These are phyloP conservation scores for Megalops atlanticus DNA, from an alignment of 2,113 vertebrate genomes.

Conservation along the genomic window DNA sequence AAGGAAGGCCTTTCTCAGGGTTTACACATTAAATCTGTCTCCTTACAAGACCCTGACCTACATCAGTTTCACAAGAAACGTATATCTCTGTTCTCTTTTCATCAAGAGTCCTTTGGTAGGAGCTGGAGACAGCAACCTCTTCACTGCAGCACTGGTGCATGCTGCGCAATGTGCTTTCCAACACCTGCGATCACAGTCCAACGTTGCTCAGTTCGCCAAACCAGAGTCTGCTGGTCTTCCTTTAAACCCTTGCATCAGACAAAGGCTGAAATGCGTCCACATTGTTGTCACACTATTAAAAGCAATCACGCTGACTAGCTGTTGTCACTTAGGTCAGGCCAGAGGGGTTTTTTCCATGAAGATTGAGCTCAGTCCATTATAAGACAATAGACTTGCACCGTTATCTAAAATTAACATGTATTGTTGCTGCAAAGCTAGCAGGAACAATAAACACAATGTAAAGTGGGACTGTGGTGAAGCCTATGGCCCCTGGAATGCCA, in stretches of 20 bases:
- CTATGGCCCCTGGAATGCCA: neutral
- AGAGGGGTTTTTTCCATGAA: neutral
- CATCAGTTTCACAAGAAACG: neutral
- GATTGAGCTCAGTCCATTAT: neutral
- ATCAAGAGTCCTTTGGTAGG: neutral
- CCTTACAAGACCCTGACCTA: neutral
- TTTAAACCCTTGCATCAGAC: neutral
- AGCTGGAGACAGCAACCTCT: neutral
- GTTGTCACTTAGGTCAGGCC: neutral
- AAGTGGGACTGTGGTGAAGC: neutral
- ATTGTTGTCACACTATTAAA: neutral
- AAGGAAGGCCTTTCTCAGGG: neutral
- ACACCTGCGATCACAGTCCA: neutral
- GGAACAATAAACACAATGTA: neutral
- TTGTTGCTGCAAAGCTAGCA: neutral
- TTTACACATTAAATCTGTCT: neutral
- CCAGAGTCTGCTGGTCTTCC: neutral
- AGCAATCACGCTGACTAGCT: neutral
- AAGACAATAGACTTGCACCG: too few species aligned
- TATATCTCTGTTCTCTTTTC: neutral
- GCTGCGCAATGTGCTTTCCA: neutral
- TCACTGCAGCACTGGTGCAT: neutral
- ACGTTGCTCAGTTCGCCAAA: neutral
- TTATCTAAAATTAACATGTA: neutral
- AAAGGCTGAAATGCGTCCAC: neutral